Percentiles rank a stretch among this genome's conserved stretches.
These are phyloP conservation scores for Subacronicta megacephala DNA, from an alignment of 2,888 invertebrate genomes.

Conservation along the genomic window DNA sequence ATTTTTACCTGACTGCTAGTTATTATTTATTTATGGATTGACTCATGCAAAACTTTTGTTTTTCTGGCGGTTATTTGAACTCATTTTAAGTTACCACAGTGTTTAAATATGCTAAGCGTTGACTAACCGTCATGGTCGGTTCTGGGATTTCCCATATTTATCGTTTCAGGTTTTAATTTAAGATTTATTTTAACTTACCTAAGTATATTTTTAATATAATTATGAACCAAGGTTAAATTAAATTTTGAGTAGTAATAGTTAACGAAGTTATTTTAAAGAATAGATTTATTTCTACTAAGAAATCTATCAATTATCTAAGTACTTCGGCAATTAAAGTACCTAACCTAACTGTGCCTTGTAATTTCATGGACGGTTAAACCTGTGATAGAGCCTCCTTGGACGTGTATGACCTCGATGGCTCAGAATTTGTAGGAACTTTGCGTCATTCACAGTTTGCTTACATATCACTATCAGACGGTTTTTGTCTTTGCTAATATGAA, in stretches of 20 bases:
- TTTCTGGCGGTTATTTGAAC: neutral
- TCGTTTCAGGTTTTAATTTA: no score
- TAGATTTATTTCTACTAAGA: no score
- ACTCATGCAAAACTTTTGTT: neutral
- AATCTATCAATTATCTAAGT: no score
- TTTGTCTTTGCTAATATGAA: constrained; percentile 33
- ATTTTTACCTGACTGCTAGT: no score
- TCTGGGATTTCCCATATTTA: no score
- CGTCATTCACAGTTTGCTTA: constrained; percentile 43
- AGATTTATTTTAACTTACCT: no score
- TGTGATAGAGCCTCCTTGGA: constrained; percentile 37
- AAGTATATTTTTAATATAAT: no score
- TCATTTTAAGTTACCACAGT: neutral
- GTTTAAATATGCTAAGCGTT: neutral
- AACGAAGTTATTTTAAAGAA: no score
- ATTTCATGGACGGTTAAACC: constrained; percentile 52
- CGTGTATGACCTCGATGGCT: constrained; percentile 36
- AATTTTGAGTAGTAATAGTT: no score
- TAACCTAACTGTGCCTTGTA: neutral
- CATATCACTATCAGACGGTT: constrained; percentile 33
- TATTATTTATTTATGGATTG: no score
- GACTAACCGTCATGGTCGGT: no score
- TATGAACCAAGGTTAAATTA: no score
- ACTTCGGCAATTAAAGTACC: neutral
- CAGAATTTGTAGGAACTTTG: constrained; percentile 31